phyloP scores from a whole-genome alignment of 2,888 invertebrate species.

The Heliconius cydno region DNA sequence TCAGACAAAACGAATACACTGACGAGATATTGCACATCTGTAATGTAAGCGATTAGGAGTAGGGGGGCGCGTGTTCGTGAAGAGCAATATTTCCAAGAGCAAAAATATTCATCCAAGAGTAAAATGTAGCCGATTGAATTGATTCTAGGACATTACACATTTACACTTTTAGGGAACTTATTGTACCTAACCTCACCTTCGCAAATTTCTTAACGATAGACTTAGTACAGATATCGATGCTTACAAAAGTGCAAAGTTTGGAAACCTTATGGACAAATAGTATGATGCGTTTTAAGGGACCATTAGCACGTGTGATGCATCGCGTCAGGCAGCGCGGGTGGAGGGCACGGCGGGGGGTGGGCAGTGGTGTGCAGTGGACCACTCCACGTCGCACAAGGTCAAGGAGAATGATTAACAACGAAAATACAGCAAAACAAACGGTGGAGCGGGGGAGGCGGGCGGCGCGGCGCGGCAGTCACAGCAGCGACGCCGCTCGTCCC shows the following conservation, averaged over 20 bases:
- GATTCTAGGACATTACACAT: neutral
- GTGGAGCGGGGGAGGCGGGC: slow-evolving; percentile 70
- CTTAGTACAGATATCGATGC: neutral
- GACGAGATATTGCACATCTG: no score
- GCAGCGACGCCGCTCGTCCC: slow-evolving; percentile 76
- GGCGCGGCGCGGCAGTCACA: slow-evolving; percentile 76
- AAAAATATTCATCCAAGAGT: neutral
- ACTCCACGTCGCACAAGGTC: slow-evolving; percentile 83
- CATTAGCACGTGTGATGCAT: slow-evolving; percentile 76
- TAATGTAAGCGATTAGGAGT: neutral
- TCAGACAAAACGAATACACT: no score
- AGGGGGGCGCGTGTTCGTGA: neutral
- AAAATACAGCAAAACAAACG: slow-evolving; percentile 83
- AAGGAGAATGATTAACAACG: slow-evolving; percentile 85
- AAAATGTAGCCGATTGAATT: neutral
- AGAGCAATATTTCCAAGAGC: neutral
- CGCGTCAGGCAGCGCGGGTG: slow-evolving; percentile 70
- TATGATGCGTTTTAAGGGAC: slow-evolving; percentile 51
- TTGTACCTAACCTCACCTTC: neutral
- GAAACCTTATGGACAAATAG: slow-evolving; percentile 35
- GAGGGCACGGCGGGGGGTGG: slow-evolving; percentile 74
- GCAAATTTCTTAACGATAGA: neutral
- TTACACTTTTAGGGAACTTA: neutral
- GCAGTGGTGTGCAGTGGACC: slow-evolving; percentile 83
- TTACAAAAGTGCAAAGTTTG: neutral